These are phyloP conservation scores for Macroglossus sobrinus DNA, from an alignment of 2,113 vertebrate genomes.

Conservation along the genomic window DNA sequence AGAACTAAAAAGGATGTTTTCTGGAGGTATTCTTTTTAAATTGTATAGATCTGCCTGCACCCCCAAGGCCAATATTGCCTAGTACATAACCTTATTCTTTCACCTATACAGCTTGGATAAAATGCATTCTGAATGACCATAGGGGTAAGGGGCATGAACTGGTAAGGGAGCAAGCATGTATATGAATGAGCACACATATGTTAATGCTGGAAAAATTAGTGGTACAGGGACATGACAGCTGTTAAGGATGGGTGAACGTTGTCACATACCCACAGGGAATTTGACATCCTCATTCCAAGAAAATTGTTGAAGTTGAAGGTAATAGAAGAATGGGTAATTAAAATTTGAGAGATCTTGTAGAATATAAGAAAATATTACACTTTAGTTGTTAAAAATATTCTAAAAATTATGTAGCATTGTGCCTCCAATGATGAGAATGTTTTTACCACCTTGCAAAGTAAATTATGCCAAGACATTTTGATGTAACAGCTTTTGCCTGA, in stretches of 20 bases:
- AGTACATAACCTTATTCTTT: background rate
- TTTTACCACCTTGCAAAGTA: constrained; percentile 6
- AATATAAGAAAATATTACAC: background rate
- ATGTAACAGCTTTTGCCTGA: constrained; percentile 40
- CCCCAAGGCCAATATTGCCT: background rate
- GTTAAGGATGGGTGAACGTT: background rate
- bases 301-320: constrained; percentile 32
- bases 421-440: constrained; percentile 46
- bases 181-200: background rate
- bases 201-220: background rate
- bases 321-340: constrained; percentile 26
- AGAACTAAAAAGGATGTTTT: background rate
- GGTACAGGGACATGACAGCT: background rate
- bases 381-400: background rate
- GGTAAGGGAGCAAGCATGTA: background rate
- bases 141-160: background rate
- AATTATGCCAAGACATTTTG: constrained; percentile 36
- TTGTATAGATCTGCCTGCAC: background rate
- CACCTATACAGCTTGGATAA: background rate
- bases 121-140: background rate
- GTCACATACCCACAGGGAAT: background rate
- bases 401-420: constrained; percentile 39
- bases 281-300: constrained; percentile 1
- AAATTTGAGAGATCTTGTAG: constrained; percentile 1
- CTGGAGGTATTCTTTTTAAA: background rate